Percentiles rank a stretch among this genome's conserved stretches.
Conservation (phyloP, 2,888 invertebrate species). For the Brachynemurus nebulosus region DNA sequence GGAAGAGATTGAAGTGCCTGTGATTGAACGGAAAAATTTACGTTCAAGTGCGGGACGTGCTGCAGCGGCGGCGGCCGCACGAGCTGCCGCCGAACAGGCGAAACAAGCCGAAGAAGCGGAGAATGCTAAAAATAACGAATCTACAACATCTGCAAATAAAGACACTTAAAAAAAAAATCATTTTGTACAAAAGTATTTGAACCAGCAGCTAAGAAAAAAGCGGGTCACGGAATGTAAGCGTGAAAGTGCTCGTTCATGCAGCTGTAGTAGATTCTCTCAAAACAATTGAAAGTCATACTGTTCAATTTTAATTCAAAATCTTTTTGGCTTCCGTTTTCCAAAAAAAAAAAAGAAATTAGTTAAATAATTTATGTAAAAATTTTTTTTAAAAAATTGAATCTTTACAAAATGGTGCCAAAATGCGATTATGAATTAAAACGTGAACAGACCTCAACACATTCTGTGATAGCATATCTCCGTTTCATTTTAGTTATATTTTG, state of each 20-base stretch:
- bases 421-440: no score
- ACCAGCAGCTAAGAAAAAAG: neutral
- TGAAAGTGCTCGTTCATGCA: no score
- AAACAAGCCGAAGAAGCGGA: constrained; percentile 27
- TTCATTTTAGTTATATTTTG: neutral
- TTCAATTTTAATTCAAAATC: no score
- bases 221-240: constrained; percentile 1
- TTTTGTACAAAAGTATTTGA: neutral
- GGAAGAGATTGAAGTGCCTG: constrained; percentile 37
- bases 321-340: no score
- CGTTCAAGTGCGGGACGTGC: constrained; percentile 62
- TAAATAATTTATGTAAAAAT: no score
- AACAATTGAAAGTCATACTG: no score
- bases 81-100: constrained; percentile 34
- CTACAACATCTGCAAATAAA: no score
- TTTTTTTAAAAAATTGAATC: no score
- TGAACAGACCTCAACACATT: constrained; percentile 5
- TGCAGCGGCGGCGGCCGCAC: constrained; percentile 38
- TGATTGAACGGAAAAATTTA: constrained; percentile 43
- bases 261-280: no score
- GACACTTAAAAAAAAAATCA: neutral
- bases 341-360: no score
- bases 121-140: constrained; percentile 8
- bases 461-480: constrained; percentile 8
- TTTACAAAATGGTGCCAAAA: neutral